phyloP scores from a whole-genome alignment of 2,113 vertebrate genomes.

The Scytalopus superciliaris region DNA sequence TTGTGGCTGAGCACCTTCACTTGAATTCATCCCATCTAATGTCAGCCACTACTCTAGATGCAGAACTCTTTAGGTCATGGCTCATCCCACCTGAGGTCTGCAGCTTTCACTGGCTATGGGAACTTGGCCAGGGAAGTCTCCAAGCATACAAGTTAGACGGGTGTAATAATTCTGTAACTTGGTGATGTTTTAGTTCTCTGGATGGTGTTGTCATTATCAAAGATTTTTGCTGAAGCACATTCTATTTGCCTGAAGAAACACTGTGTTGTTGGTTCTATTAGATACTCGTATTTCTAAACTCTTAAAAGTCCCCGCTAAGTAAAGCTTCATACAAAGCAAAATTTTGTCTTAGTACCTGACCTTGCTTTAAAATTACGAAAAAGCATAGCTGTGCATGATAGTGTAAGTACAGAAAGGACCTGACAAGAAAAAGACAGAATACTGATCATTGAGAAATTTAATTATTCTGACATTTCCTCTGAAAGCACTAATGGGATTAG shows the following conservation, averaged over 20 bases:
- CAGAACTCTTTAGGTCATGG: not conserved
- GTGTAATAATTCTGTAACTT: not conserved
- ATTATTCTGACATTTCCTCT: not conserved
- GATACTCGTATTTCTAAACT: accelerated
- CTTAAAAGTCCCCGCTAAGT: not conserved
- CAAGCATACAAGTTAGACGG: accelerated
- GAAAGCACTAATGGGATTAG: not conserved
- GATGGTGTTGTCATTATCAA: not conserved
- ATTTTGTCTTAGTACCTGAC: not conserved
- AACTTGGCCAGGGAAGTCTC: not conserved
- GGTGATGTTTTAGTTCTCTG: not conserved
- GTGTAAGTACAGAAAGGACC: not conserved
- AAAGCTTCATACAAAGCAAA: not conserved
- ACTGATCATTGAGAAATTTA: not conserved
- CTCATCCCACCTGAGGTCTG: not conserved
- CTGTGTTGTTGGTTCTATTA: not conserved
- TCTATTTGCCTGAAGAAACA: not conserved
- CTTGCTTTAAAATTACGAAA: not conserved
- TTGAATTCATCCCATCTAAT: not conserved
- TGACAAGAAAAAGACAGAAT: not conserved
- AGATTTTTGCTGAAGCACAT: not conserved
- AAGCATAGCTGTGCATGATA: not conserved
- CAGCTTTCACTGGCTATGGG: not conserved
- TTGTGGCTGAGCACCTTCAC: not conserved
- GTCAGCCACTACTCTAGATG: not conserved